Conservation (phyloP, 2,113 vertebrate species). For the Tachysurus vachellii region DNA sequence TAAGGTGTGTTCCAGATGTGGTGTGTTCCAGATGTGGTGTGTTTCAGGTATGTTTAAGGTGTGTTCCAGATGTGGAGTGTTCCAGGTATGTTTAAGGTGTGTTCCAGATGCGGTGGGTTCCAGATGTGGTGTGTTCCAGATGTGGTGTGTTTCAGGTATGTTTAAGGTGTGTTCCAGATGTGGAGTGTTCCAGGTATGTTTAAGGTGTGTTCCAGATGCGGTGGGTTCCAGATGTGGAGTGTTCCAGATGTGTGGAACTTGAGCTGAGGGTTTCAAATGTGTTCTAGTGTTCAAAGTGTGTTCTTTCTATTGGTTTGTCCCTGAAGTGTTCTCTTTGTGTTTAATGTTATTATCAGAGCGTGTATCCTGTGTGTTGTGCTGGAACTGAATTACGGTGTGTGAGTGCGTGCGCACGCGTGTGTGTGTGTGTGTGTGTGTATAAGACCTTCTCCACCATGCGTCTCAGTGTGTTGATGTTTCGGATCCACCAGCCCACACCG, state of each 20-base stretch:
- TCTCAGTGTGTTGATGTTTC: slow-evolving; percentile 94
- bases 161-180: background rate
- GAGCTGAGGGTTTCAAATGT: background rate
- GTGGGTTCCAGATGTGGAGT: background rate
- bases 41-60: too few species aligned
- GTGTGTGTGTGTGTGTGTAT: background rate
- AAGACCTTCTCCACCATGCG: slow-evolving; percentile 96
- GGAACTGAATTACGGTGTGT: background rate
- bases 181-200: too few species aligned
- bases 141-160: too few species aligned
- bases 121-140: background rate
- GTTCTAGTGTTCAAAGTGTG: background rate
- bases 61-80: background rate
- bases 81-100: background rate
- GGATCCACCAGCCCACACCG: slow-evolving; percentile 98
- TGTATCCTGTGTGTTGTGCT: background rate
- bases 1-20: background rate
- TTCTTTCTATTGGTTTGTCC: background rate
- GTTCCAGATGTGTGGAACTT: too few species aligned
- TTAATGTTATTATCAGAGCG: background rate
- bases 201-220: too few species aligned
- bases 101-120: background rate
- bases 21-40: background rate
- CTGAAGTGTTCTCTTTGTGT: background rate
- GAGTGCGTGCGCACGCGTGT: background rate